Percentiles rank a stretch among this genome's conserved stretches.
Evolutionary conservation across 2,888 invertebrate genomes (phyloP).

Genomic region (Tolmerus cingulatus): DNA sequence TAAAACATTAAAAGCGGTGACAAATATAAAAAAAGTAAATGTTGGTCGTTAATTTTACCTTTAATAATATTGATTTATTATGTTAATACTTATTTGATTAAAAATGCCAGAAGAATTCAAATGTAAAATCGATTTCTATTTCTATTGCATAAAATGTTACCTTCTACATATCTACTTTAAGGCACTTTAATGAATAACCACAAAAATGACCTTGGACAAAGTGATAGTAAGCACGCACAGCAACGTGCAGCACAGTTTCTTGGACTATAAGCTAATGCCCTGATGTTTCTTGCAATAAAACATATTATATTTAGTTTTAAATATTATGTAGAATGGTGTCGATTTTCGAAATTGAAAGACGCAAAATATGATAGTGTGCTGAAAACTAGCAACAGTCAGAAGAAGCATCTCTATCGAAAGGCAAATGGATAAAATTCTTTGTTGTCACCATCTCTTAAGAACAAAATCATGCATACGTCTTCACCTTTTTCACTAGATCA

Average conservation of each 20-base stretch:
- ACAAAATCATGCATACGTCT: not conserved
- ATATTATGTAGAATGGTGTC: not conserved
- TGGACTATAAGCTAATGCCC: not conserved
- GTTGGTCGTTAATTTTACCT: no score
- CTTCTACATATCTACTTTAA: not conserved
- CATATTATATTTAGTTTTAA: not conserved
- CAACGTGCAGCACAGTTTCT: not conserved
- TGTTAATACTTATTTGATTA: not conserved
- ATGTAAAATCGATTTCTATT: not conserved
- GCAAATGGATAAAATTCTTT: no score
- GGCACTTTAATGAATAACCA: not conserved
- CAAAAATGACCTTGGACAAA: not conserved
- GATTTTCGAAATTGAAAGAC: not conserved
- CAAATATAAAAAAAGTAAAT: no score
- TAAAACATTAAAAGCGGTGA: no score
- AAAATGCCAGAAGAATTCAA: not conserved
- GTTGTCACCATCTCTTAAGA: not conserved
- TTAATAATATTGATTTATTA: no score
- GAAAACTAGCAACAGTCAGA: not conserved
- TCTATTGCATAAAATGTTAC: not conserved
- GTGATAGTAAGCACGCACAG: not conserved
- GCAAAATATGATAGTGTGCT: not conserved
- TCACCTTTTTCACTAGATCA: not conserved
- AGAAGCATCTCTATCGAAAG: not conserved
- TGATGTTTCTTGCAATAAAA: not conserved